These are phyloP conservation scores for Corythaeola cristata DNA, from an alignment of 2,113 vertebrate species.

Conservation along the genomic window DNA sequence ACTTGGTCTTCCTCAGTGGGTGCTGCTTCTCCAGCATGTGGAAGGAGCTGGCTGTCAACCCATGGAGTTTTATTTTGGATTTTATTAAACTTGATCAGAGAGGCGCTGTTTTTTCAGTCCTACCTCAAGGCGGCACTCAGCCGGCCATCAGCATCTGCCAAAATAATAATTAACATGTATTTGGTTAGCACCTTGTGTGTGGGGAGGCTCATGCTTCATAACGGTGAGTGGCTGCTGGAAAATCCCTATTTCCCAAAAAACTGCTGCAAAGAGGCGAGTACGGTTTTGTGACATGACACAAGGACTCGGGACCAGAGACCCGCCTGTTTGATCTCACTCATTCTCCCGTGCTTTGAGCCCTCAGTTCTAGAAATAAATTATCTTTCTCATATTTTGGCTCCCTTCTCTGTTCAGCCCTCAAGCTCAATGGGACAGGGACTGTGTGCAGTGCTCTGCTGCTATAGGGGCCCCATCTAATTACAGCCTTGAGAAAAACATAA, in stretches of 20 bases:
- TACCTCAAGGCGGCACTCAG: not conserved
- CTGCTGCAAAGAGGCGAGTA: not conserved
- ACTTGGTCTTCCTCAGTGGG: not conserved
- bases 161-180: not conserved
- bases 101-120: rapidly evolving
- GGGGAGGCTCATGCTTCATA: not conserved
- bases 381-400: not conserved
- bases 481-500: not conserved
- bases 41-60: constrained; percentile 8
- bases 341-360: not conserved
- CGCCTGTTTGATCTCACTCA: not conserved
- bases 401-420: not conserved
- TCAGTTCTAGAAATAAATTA: not conserved
- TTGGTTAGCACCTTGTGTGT: not conserved
- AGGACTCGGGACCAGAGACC: not conserved
- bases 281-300: not conserved
- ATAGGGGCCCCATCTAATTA: not conserved
- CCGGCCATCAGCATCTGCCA: not conserved
- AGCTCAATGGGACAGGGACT: not conserved
- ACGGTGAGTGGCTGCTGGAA: not conserved
- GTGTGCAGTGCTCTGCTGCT: not conserved
- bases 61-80: not conserved
- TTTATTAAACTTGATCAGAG: constrained; percentile 20
- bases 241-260: not conserved
- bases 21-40: not conserved